These are phyloP conservation scores for Fulica atra DNA, from an alignment of 2,113 vertebrate genomes.

Conservation along the genomic window DNA sequence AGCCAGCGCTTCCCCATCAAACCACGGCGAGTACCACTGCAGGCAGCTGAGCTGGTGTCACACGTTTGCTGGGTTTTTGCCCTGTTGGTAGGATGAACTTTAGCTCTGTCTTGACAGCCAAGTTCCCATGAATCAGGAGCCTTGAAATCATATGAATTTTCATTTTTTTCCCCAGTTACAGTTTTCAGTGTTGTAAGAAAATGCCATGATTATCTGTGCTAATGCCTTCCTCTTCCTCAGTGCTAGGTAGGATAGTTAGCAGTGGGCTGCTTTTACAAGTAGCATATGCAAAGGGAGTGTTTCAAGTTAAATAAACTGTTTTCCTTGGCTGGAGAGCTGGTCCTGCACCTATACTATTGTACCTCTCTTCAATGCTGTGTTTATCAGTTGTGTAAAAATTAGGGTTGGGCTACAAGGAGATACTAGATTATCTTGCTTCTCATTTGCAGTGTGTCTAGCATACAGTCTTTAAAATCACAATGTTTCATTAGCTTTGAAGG, in stretches of 20 bases:
- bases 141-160: background rate
- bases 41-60: background rate
- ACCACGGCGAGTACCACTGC: background rate
- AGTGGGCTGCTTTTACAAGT: background rate
- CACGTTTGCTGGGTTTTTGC: background rate
- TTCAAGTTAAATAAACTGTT: constrained; percentile 13
- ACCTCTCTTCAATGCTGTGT: constrained; percentile 50
- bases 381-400: constrained; percentile 47
- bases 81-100: background rate
- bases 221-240: background rate
- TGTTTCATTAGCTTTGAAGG: background rate
- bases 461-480: background rate
- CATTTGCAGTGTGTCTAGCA: background rate
- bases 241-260: background rate
- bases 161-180: accelerated
- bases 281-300: background rate
- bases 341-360: constrained; percentile 6
- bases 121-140: background rate
- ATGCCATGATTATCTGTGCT: background rate
- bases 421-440: constrained; percentile 3
- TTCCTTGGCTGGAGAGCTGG: background rate
- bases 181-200: background rate
- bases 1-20: background rate
- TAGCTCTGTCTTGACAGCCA: background rate
- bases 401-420: background rate